Evolutionary conservation across 1,140 invertebrate species (phyloP).

Genomic region (Aphaenogaster ashmeadi): DNA sequence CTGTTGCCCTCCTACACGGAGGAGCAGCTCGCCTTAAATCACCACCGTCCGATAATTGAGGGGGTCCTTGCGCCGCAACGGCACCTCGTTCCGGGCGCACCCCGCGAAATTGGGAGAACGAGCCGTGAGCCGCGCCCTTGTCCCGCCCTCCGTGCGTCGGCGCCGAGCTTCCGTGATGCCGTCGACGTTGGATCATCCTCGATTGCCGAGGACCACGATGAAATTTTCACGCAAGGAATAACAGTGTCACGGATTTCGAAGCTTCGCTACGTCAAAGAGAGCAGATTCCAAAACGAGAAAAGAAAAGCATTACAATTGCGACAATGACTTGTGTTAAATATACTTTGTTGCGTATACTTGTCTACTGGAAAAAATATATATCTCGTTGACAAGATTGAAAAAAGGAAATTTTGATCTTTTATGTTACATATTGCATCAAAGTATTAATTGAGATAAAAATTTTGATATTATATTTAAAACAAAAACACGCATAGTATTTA

Average conservation of each 20-base stretch:
- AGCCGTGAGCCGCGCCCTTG: slow-evolving; percentile 79
- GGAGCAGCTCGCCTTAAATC: slow-evolving; percentile 79
- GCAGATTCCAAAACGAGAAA: background rate
- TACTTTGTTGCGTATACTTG: background rate
- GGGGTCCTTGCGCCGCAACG: slow-evolving; percentile 79
- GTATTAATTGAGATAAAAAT: background rate
- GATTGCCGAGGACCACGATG: slow-evolving; percentile 18
- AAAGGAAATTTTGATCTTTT: background rate
- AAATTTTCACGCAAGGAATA: background rate
- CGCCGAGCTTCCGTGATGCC: slow-evolving; percentile 75
- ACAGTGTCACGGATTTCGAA: background rate
- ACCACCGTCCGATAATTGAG: slow-evolving; percentile 80
- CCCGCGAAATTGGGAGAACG: slow-evolving; percentile 83
- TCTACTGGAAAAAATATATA: background rate
- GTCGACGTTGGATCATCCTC: slow-evolving; percentile 48
- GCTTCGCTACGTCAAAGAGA: background rate
- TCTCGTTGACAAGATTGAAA: background rate
- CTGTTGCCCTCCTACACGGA: slow-evolving; percentile 72
- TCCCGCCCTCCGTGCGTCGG: slow-evolving; percentile 79
- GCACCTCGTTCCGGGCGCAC: slow-evolving; percentile 81
- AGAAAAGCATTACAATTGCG: background rate
- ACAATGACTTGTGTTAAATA: background rate
- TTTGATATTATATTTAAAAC: background rate
- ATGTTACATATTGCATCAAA: too few species aligned
- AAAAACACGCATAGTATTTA: background rate